Evolutionary conservation across 2,888 invertebrate species (phyloP).

Genomic region (Danaus chrysippus): DNA sequence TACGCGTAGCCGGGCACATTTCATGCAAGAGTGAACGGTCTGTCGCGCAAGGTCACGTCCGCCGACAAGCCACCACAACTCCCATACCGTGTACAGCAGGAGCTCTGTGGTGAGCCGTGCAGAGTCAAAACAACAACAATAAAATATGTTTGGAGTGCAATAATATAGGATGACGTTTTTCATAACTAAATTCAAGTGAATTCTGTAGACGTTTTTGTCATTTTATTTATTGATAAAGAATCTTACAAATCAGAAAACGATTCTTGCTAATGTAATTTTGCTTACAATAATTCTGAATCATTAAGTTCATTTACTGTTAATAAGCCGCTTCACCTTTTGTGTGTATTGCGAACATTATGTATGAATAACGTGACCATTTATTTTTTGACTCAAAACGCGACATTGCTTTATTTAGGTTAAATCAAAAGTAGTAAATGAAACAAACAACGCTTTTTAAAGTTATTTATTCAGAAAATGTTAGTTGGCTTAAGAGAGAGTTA

Average conservation of each 20-base stretch:
- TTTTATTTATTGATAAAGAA: constrained; percentile 8
- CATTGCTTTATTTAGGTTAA: too few species aligned
- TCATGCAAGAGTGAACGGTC: constrained; percentile 20
- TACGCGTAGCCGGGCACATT: constrained; percentile 23
- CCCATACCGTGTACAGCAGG: constrained; percentile 23
- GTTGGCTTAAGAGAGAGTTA: too few species aligned
- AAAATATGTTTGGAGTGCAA: constrained; percentile 31
- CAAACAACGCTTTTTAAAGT: too few species aligned
- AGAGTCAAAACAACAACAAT: constrained; percentile 24
- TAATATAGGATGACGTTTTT: constrained; percentile 34
- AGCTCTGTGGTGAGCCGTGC: constrained; percentile 29
- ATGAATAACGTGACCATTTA: too few species aligned
- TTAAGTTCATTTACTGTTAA: constrained; percentile 20
- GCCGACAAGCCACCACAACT: constrained; percentile 28
- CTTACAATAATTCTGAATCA: constrained; percentile 1
- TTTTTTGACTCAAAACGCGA: too few species aligned
- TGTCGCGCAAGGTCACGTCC: constrained; percentile 26
- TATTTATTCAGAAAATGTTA: too few species aligned
- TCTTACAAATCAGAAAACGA: constrained; percentile 15
- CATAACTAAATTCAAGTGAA: constrained; percentile 22
- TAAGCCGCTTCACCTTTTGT: constrained; percentile 8
- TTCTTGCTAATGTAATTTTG: constrained; percentile 11
- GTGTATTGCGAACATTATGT: constrained; percentile 16
- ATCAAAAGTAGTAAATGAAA: too few species aligned
- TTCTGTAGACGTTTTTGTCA: constrained; percentile 13